Evolutionary conservation across 2,888 invertebrate species (phyloP).

Genomic region (Apeira syringaria): DNA sequence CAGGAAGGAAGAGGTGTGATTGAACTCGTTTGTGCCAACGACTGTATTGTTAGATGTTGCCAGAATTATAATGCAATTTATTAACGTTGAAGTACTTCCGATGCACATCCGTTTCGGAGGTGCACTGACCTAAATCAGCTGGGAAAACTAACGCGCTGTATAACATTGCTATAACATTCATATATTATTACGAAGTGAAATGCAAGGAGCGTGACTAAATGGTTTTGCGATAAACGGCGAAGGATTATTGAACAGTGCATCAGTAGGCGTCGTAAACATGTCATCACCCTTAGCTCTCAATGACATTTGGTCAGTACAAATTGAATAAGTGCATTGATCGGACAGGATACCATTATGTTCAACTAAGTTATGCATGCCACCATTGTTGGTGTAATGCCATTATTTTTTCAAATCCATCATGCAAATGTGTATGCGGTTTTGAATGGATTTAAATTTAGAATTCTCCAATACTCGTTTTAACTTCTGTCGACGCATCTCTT

Average conservation of each 20-base stretch:
- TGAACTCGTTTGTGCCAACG: slow-evolving; percentile 53
- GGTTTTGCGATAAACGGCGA: slow-evolving; percentile 18
- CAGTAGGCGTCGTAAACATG: slow-evolving; percentile 26
- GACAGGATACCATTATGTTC: slow-evolving; percentile 30
- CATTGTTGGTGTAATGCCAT: slow-evolving; percentile 26
- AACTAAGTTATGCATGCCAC: slow-evolving; percentile 26
- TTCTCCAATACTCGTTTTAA: background rate
- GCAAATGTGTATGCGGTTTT: slow-evolving; percentile 13
- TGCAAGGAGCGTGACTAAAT: slow-evolving; percentile 22
- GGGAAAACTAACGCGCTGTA: slow-evolving; percentile 6
- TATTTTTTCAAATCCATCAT: slow-evolving; percentile 13
- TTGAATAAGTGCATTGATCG: slow-evolving; percentile 35
- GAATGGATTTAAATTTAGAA: slow-evolving; percentile 13
- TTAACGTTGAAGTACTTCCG: slow-evolving; percentile 62
- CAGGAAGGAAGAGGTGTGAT: slow-evolving; percentile 75
- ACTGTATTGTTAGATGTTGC: slow-evolving; percentile 47
- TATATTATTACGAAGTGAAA: slow-evolving; percentile 1
- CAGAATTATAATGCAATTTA: slow-evolving; percentile 68
- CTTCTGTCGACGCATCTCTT: background rate
- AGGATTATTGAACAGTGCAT: slow-evolving; percentile 11
- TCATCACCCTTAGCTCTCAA: slow-evolving; percentile 27
- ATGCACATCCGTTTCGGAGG: slow-evolving; percentile 52
- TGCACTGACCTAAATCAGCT: slow-evolving; percentile 34
- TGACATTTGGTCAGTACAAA: slow-evolving; percentile 28
- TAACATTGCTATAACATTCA: no score